Base-by-base conservation (phyloP, 2,888 invertebrate genomes). In the Apotomis turbidana region DNA sequence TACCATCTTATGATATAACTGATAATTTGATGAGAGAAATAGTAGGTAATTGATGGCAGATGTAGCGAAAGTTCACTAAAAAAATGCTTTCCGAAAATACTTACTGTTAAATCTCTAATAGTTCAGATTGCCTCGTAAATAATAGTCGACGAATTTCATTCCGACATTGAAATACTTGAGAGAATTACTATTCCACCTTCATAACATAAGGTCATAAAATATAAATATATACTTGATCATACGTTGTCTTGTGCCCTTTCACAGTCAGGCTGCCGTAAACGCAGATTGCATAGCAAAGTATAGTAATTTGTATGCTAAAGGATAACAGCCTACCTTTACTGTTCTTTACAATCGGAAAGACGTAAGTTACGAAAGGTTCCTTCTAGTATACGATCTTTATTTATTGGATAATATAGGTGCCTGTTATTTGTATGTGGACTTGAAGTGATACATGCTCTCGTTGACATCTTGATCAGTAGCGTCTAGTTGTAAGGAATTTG, bases 261-360 rank as follows among this genome's bases (percentile, higher is more conserved):
- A 13, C 13, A 58, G 54, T 10, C 10, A 13, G 44, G 8, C 4
- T 41, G 13, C 41, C 51, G 36, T 61, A 41, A 55, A 67, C 61
- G 67, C 49, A 10, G 57, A 44, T 44, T 63, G 68, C 52, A 72
- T 68, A 58, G 54, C 44, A 62, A 67, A 71, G 62, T 71, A 68
- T 60, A 55, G 67, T 68, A 27, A 68, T 72, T 72, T 72, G 63
- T 63, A 72, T 68, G 68, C 72, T 58, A 63, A 71, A 59, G 52
- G 68, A 68, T 72, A 58, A 68, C 57, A 52, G 68, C 55, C 78
- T 77, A 74, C 77, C 74, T 69, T 74, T 78, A 81, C 74, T 49
- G 49, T 8, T 49, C 49, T 79, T 80, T 12, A 5, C 12, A 58
- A 38, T 9, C n/a, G n/a, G 12, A 58, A 36, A 36, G 38, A n/a